Percentiles rank a stretch among this genome's conserved stretches.
phyloP scores from a whole-genome alignment of 2,797 vertebrate genomes.

The Macropus fuliginosus region DNA sequence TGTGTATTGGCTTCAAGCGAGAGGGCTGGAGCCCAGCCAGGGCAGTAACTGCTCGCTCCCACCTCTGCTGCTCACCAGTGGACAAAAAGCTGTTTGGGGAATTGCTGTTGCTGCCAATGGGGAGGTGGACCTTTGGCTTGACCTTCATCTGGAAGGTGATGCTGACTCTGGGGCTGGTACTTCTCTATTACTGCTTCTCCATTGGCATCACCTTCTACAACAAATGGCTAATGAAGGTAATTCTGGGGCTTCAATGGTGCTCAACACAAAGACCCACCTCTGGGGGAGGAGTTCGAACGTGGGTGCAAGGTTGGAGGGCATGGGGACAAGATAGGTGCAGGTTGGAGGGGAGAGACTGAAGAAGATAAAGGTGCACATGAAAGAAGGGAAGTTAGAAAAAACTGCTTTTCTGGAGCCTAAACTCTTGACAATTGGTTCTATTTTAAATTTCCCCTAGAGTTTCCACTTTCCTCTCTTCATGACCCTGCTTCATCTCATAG shows the following conservation, averaged over 20 bases:
- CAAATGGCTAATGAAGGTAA: slow-evolving; percentile 96
- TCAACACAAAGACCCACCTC: neutral
- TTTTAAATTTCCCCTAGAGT: slow-evolving; percentile 83
- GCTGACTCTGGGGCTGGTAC: slow-evolving; percentile 88
- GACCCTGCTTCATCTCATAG: slow-evolving; percentile 92
- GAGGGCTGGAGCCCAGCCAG: neutral
- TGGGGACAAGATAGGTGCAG: neutral
- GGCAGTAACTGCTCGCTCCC: neutral
- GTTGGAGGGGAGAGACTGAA: neutral
- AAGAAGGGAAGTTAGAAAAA: neutral
- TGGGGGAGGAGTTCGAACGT: neutral
- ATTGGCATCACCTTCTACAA: slow-evolving; percentile 98
- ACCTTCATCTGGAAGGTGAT: slow-evolving; percentile 85
- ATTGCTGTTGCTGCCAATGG: slow-evolving; percentile 23
- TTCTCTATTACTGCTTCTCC: slow-evolving; percentile 94
- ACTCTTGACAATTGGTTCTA: neutral
- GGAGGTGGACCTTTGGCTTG: slow-evolving; percentile 73
- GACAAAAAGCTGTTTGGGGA: neutral
- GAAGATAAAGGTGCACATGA: too few species aligned
- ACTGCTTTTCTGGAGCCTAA: neutral
- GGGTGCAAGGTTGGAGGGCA: neutral
- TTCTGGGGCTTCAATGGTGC: fast-evolving
- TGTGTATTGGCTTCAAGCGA: neutral
- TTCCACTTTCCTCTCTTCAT: slow-evolving; percentile 96
- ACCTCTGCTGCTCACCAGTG: neutral